phyloP scores from a whole-genome alignment of 2,113 vertebrate genomes.

The Sciurus niger region DNA sequence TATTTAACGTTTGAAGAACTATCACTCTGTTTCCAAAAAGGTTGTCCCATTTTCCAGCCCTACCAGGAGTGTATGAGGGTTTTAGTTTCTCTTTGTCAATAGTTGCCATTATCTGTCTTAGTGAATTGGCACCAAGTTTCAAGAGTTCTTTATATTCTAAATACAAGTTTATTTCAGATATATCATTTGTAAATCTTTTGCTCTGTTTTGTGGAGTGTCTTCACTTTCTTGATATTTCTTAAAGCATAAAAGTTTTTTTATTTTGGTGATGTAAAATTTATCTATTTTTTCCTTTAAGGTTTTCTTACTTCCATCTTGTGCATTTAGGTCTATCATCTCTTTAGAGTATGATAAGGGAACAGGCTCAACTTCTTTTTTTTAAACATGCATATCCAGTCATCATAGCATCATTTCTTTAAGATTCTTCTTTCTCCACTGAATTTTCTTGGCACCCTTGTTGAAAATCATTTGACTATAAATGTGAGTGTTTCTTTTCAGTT shows the following conservation, averaged over 20 bases:
- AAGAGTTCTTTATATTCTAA: constrained; percentile 1
- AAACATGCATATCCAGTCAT: not conserved
- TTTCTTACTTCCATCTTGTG: not conserved
- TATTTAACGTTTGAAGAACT: not conserved
- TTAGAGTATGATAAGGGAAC: not conserved
- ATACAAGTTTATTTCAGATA: not conserved
- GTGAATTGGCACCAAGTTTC: not conserved
- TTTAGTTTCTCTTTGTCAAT: constrained; percentile 30
- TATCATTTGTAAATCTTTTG: not conserved
- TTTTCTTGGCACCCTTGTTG: not conserved
- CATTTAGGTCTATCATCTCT: not conserved
- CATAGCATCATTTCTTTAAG: not conserved
- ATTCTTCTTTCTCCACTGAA: not conserved
- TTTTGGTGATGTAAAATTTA: not conserved
- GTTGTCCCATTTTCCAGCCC: not conserved
- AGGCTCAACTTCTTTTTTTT: not conserved
- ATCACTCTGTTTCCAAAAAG: not conserved
- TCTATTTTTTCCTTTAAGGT: not conserved
- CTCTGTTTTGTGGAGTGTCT: not conserved
- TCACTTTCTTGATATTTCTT: not conserved
- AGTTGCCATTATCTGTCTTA: not conserved
- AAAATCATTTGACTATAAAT: not conserved
- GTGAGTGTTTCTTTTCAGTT: not conserved
- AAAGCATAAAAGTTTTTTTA: not conserved
- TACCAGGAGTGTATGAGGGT: not conserved